Base-by-base conservation (phyloP, 2,888 invertebrate species). In the Drosophila mettleri region DNA sequence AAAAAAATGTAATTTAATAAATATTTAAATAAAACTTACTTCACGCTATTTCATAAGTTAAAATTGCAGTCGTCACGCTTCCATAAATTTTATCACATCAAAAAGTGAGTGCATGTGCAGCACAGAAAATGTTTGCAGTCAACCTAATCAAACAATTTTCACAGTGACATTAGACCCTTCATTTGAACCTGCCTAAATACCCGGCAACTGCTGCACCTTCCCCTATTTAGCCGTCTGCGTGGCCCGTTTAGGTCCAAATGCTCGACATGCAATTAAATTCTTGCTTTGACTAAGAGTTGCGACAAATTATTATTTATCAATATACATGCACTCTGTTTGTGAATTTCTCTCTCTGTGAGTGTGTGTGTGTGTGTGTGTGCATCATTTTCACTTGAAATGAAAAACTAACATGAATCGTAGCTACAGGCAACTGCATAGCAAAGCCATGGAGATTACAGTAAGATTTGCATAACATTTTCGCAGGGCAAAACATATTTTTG, bases 121-220 rank as follows among this genome's bases (percentile, higher is more conserved):
- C n/a, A 38, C 12, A 39, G 61, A 65, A 54, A 71, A 68, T 78
- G 69, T 75, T 72, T 78, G 72, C 64, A 51, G 58, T 20, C 41
- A 60, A 60, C 66, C 69, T 73, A 85, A 85, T 85, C 80, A 79
- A 82, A 77, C 74, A 52, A 62, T 85, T 84, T 81, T 31, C 69
- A 69, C 69, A 77, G 77, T 72, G 68, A 49, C 76, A 79, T 57
- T 12, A 27, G 58, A 38, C 14, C 12, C 31, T 8, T 1, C 22
- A 48, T 14, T 12, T 9, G 9, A 48, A 20, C 10, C 20, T 14
- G 18, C 12, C 33, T 31, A 16, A 33, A 8, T n/a, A 16, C 48
- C 22, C n/a, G 12, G 1, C 48, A 8, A 5, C 1, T 3, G 1
- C 33, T 22, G 7, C n/a, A 8, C 6, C 41, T 10, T 3, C 5